Conservation (phyloP, 1,140 invertebrate genomes). For the Pomacea maculata region DNA sequence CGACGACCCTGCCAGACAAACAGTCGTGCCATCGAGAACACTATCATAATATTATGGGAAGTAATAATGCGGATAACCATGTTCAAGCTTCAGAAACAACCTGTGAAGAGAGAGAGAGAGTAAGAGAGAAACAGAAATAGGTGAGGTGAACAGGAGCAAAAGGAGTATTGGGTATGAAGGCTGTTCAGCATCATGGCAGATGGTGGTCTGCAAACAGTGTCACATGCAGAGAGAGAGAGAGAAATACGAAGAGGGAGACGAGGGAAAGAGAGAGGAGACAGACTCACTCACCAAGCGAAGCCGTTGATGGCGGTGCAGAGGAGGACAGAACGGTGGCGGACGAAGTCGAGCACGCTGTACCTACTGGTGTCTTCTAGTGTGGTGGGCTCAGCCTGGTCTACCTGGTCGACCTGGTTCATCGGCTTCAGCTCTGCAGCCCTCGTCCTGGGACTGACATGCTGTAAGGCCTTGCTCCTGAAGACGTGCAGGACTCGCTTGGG, state of each 20-base stretch:
- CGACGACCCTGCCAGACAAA: slow-evolving; percentile 30
- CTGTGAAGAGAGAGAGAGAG: not conserved
- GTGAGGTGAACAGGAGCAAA: no score
- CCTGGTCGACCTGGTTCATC: not conserved
- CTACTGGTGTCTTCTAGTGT: not conserved
- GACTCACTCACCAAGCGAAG: slow-evolving; percentile 7
- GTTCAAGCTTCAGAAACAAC: not conserved
- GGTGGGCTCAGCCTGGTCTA: not conserved
- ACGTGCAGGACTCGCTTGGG: slow-evolving; percentile 16
- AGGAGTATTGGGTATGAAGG: no score
- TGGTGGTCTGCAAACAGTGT: no score
- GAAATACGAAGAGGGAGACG: not conserved
- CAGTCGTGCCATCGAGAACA: not conserved
- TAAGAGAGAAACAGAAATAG: not conserved
- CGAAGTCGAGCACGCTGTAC: slow-evolving; percentile 6
- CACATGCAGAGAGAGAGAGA: not conserved
- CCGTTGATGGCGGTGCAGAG: slow-evolving; percentile 15
- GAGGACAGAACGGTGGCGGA: slow-evolving; percentile 1
- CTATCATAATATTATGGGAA: no score
- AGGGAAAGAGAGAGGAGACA: not conserved
- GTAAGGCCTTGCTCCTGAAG: slow-evolving; percentile 5
- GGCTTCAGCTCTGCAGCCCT: not conserved
- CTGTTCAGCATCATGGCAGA: no score
- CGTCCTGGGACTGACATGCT: not conserved
- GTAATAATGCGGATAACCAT: no score